These are phyloP conservation scores for Tapirus terrestris DNA, from an alignment of 2,113 vertebrate genomes.

Conservation along the genomic window DNA sequence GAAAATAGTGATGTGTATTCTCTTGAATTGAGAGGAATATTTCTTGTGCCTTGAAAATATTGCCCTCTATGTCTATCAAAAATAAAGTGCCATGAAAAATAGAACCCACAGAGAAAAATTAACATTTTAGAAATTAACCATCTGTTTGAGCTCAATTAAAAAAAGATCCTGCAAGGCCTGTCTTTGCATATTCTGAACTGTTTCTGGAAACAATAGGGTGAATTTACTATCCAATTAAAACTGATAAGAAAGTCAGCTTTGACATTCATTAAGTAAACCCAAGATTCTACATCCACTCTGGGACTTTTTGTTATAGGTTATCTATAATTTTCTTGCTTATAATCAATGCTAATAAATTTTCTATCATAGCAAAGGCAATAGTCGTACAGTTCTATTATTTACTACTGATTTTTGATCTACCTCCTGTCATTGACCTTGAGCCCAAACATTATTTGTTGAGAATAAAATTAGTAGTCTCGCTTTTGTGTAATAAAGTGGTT, in stretches of 20 bases:
- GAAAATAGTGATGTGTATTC: background rate
- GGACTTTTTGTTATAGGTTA: conserved; percentile 72
- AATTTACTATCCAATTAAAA: conserved; percentile 81
- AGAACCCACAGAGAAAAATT: conserved; percentile 68
- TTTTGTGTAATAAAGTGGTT: background rate
- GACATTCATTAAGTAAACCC: conserved; percentile 76
- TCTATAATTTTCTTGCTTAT: conserved; percentile 70
- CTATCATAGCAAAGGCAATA: background rate
- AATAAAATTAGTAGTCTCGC: background rate
- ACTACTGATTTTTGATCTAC: conserved; percentile 26
- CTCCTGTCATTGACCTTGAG: conserved; percentile 43
- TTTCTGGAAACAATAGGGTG: conserved; percentile 73
- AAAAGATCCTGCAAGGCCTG: conserved; percentile 63
- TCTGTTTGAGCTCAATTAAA: conserved; percentile 79
- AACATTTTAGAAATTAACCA: conserved; percentile 79
- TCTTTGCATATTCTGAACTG: conserved; percentile 62
- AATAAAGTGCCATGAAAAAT: conserved; percentile 73
- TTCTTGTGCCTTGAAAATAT: conserved; percentile 68
- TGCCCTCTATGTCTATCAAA: conserved; percentile 68
- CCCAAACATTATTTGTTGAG: background rate
- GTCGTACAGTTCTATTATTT: background rate
- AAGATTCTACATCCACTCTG: conserved; percentile 30
- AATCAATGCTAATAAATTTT: conserved; percentile 73
- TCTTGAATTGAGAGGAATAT: conserved; percentile 54
- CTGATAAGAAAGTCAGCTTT: conserved; percentile 63